phyloP scores from a whole-genome alignment of 2,888 invertebrate species.

The Harmothoe impar region DNA sequence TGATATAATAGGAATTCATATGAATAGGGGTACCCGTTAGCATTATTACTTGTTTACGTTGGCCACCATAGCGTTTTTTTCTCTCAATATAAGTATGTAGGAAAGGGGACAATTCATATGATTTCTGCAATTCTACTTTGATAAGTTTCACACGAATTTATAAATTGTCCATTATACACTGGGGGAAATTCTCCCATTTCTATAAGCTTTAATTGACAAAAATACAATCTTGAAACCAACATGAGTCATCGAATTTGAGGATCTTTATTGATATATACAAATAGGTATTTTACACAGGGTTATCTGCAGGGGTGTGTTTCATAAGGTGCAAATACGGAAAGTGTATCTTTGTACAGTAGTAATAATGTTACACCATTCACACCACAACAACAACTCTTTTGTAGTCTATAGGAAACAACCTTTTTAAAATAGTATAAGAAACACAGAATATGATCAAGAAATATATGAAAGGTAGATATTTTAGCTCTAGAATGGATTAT shows the following conservation, averaged over 20 bases:
- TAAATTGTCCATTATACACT: too few relatives aligned
- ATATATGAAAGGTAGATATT: background rate
- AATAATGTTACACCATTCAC: background rate
- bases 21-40: too few relatives aligned
- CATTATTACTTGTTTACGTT: too few relatives aligned
- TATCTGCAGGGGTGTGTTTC: background rate
- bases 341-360: background rate
- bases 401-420: background rate
- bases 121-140: too few relatives aligned
- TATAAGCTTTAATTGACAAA: too few relatives aligned
- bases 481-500: background rate
- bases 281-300: background rate
- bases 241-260: constrained; percentile 4
- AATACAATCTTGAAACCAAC: too few relatives aligned
- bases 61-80: too few relatives aligned
- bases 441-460: background rate
- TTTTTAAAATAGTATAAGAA: background rate
- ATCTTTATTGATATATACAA: constrained; percentile 38
- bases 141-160: too few relatives aligned
- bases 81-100: too few relatives aligned
- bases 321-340: background rate
- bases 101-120: too few relatives aligned
- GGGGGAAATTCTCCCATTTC: too few relatives aligned
- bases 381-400: constrained; percentile 25
- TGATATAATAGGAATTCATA: too few relatives aligned